A percentile compares a stretch with the other conserved stretches of the same genome.
phyloP scores from a whole-genome alignment of 2,113 vertebrate genomes.

The Aix galericulata region DNA sequence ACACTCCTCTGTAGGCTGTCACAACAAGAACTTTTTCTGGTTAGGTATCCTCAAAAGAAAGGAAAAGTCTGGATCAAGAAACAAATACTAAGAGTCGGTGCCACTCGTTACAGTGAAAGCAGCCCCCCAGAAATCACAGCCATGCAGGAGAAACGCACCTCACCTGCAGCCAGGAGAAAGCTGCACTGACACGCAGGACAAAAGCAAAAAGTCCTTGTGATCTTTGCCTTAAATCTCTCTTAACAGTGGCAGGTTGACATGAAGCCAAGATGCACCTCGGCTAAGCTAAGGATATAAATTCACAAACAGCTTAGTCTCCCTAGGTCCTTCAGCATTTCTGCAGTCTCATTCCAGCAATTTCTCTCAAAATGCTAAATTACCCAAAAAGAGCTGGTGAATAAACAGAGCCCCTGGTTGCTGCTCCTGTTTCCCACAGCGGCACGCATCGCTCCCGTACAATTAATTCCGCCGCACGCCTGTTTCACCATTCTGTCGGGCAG shows the following conservation, averaged over 20 bases:
- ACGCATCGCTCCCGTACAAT: background rate
- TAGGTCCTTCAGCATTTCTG: background rate
- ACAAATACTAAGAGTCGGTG: background rate
- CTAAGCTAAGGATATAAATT: background rate
- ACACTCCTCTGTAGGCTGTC: background rate
- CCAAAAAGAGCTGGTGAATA: background rate
- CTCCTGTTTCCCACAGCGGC: background rate
- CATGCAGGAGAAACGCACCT: background rate
- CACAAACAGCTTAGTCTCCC: background rate
- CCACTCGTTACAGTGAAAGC: background rate
- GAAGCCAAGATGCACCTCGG: background rate
- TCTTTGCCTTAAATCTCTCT: background rate
- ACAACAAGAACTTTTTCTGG: background rate
- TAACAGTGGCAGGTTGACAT: background rate
- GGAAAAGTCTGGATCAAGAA: background rate
- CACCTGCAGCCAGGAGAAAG: background rate
- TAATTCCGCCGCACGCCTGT: background rate
- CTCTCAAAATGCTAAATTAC: background rate
- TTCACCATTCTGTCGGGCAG: background rate
- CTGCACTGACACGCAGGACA: background rate
- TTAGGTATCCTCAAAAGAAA: background rate
- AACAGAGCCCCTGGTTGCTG: background rate
- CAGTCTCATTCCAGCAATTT: background rate
- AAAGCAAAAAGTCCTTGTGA: background rate
- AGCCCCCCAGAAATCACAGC: background rate